These are phyloP conservation scores for Grallaria varia DNA, from an alignment of 2,113 vertebrate species.

Conservation along the genomic window DNA sequence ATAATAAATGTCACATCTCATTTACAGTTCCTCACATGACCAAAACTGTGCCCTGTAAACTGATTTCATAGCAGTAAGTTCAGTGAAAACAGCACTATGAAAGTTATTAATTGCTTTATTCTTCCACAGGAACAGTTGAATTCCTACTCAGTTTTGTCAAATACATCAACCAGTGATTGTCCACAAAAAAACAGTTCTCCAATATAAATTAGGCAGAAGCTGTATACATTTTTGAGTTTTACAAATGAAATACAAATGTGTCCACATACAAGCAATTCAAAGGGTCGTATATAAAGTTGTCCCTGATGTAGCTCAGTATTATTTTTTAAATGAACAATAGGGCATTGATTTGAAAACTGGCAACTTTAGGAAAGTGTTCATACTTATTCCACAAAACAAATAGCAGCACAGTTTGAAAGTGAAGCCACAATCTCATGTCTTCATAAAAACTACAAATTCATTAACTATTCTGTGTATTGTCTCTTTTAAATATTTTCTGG, in stretches of 20 bases:
- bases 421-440: conserved; percentile 26
- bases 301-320: rapidly evolving
- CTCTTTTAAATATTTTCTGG: conserved; percentile 24
- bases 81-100: background rate
- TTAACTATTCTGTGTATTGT: conserved; percentile 59
- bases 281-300: background rate
- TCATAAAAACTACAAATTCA: conserved; percentile 36
- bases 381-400: background rate
- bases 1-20: background rate
- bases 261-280: background rate
- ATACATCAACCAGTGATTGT: background rate
- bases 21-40: background rate
- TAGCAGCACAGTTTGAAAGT: conserved; percentile 11
- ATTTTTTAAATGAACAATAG: background rate
- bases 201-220: background rate
- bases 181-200: background rate
- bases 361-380: background rate
- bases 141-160: background rate
- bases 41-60: background rate
- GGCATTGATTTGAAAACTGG: background rate
- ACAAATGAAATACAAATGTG: background rate
- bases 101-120: background rate
- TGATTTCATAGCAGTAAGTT: background rate
- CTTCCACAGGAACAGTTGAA: background rate
- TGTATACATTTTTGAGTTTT: background rate